Evolutionary conservation across 2,797 vertebrate species (phyloP), one percentile per base, ranked within the genome.

Genomic region (Nothura maculosa): DNA sequence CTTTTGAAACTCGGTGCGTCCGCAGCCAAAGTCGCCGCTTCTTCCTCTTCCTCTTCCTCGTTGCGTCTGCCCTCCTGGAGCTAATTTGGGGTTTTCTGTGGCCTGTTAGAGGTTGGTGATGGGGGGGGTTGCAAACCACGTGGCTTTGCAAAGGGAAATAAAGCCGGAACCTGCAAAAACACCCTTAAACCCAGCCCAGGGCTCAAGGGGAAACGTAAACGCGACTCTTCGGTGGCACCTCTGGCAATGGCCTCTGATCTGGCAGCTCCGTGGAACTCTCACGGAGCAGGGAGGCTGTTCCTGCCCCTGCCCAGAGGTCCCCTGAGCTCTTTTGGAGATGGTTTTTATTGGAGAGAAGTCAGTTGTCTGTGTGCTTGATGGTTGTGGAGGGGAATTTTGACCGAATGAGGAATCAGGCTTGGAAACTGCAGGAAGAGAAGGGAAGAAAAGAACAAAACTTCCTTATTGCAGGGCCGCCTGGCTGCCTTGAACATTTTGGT

Each of bases 21-120:
- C 0, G 43, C 54, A 30, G 69, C 80, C 83, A 34, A 28, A 61
- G 47, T 42, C 3, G 3, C 12, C 21, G 38, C 22, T 3, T 58
- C 87, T 67, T 70, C 40, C 40, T 40, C 40, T 40, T 40, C 74
- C 24, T 66, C 58, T 25, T 58, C n/a, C 30, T 19, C 25, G 32
- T 42, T 40, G 34, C 24, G 9, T 50, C 66, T 28, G 24, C 6
- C 58, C 0, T 0, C 62, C 86, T 1, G 0, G 1, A 11, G 10
- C 7, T 64, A 62, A 63, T 68, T 40, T 0, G 5, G 70, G 63
- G 60, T 24, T 95, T 85, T 15, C 28, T 27, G 27, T 30, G 11
- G 25, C 20, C 68, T 14, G 4, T 40, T 28, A 20, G 34, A 61
- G 17, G 54, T 30, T 63, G 52, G 42, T 28, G 30, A 17, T 20